Conservation (phyloP, 2,888 invertebrate genomes). For the Gibbula magus region DNA sequence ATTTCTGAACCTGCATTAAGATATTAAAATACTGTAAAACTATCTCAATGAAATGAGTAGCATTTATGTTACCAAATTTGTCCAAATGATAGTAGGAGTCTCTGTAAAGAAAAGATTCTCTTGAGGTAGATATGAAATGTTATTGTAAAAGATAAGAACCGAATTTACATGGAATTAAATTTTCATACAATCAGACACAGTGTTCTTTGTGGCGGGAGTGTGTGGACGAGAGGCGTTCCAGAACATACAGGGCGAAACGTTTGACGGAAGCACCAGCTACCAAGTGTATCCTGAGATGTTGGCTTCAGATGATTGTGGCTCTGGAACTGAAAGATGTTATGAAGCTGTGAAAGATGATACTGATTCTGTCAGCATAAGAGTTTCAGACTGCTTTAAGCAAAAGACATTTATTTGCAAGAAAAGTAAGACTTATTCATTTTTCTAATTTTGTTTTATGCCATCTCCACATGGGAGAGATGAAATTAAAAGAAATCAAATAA, state of each 20-base stretch:
- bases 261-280: neutral
- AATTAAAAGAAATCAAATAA: no score
- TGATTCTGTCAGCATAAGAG: no score
- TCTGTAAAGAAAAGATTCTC: no score
- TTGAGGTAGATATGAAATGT: no score
- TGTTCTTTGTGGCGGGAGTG: neutral
- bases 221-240: neutral
- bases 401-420: neutral
- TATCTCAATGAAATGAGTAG: no score
- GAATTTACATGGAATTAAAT: neutral
- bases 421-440: neutral
- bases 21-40: no score
- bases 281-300: neutral
- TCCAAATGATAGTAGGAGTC: no score
- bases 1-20: no score
- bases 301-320: neutral
- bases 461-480: no score
- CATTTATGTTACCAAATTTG: no score
- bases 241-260: neutral
- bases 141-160: no score
- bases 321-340: neutral
- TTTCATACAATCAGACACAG: neutral
- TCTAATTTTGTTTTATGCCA: no score
- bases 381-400: neutral
- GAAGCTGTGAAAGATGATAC: neutral